Conservation (phyloP, 1,140 invertebrate species). For the Rhysida immarginata region DNA sequence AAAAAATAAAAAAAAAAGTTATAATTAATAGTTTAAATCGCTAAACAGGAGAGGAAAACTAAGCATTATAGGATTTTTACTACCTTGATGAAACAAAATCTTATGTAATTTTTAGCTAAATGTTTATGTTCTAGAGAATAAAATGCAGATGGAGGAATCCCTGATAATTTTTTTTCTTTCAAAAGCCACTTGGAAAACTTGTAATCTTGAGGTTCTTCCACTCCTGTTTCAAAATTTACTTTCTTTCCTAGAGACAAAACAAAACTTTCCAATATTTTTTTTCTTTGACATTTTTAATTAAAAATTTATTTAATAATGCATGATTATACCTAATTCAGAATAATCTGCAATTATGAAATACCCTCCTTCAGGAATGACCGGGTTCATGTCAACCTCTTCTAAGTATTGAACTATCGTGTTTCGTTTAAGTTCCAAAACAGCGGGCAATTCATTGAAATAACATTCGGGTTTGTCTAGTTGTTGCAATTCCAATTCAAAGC, state of each 20-base stretch:
- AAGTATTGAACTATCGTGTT: constrained; percentile 53
- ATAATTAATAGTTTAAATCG: no score
- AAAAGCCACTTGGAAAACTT: constrained; percentile 89
- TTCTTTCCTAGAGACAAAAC: constrained; percentile 31
- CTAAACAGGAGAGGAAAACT: no score
- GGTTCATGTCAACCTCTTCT: constrained; percentile 63
- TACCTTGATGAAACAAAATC: constrained; percentile 88
- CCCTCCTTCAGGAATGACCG: constrained; percentile 85
- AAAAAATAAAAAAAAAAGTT: no score
- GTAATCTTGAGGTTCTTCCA: constrained; percentile 54
- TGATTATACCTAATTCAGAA: constrained; percentile 48
- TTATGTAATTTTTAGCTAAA: constrained; percentile 70
- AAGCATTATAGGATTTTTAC: no score
- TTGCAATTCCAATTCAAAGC: constrained; percentile 71
- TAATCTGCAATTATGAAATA: constrained; percentile 95
- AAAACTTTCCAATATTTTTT: neutral
- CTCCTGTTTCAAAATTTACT: constrained; percentile 20
- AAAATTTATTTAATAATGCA: constrained; percentile 3
- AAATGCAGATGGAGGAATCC: constrained; percentile 89
- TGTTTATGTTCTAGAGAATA: constrained; percentile 67
- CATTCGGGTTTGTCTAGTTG: constrained; percentile 56
- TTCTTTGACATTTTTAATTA: neutral
- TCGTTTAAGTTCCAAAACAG: constrained; percentile 64
- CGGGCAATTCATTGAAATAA: constrained; percentile 64
- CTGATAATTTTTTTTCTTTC: constrained; percentile 78